Evolutionary conservation across 2,113 vertebrate genomes (phyloP), one percentile per base, ranked within the genome.

Genomic region (Bolborhynchus lineola): DNA sequence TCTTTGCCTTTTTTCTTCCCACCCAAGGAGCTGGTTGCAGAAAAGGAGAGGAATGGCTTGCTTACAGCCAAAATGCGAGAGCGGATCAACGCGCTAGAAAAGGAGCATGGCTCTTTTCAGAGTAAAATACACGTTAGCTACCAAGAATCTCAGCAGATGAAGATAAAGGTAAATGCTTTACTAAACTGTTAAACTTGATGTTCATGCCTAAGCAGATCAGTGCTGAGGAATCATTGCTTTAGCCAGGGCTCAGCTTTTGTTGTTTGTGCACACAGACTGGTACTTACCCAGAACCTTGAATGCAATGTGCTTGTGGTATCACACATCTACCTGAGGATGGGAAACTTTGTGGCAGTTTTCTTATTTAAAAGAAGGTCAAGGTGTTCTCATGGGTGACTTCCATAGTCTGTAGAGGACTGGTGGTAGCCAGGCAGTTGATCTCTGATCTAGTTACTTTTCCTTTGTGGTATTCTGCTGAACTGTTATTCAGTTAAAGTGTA

Each of bases 121-220:
- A 99, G 98, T 83, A 99, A 99, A 95, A 98, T 99, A 31, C 99
- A 99, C 23, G 98, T 98, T 83, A 98, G 97, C 97, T 99, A 98
- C 97, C 99, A 99, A 37, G 99, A 99, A 78, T 96, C 98, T 65
- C 99, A 99, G 95, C 97, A 98, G 95, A 98, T 99, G 98, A 99
- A 99, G 96, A 98, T 99, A 6, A 99, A 99, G 98, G 99, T 99
- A 97, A 97, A 23, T 16, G 8, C 60, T 70, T 41, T 24, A 23
- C 46, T 16, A 14, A 64, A 17, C 18, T 49, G 3, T 67, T 89
- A 18, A 25, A 9, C 53, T 33, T 90, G 44, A 17, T 82, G 62
- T 44, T 82, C 19, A 1, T 17, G 44, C 50, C 16, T 37, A 28
- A 50, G 37, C 41, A 79, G 39, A 4, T 68, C 4, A 11, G 7